A percentile compares a stretch with the other conserved stretches of the same genome.
phyloP scores from a whole-genome alignment of 2,797 vertebrate genomes.

The Lithobates sylvaticus region DNA sequence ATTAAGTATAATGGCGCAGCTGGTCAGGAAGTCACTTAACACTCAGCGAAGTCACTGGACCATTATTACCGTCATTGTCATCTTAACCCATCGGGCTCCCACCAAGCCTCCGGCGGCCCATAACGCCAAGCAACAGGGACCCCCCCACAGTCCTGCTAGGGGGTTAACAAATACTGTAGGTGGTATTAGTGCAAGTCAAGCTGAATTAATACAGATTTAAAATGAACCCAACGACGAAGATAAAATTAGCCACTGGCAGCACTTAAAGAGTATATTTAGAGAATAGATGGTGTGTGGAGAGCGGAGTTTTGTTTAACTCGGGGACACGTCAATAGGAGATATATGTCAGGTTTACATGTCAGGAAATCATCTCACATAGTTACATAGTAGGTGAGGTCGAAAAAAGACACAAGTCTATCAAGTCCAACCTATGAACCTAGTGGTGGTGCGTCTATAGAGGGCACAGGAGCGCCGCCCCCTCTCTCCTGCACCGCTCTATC shows the following conservation, averaged over 20 bases:
- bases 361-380: too few species aligned
- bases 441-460: too few species aligned
- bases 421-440: too few species aligned
- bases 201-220: constrained; percentile 10
- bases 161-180: constrained; percentile 25
- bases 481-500: too few species aligned
- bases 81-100: constrained; percentile 18
- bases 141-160: not conserved
- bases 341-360: too few species aligned
- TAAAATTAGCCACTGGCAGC: constrained; percentile 14
- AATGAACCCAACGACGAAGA: constrained; percentile 3
- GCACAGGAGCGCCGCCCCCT: too few species aligned
- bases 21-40: constrained; percentile 58
- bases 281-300: not conserved
- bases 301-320: too few species aligned
- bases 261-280: not conserved
- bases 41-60: constrained; percentile 48
- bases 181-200: constrained; percentile 23
- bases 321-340: too few species aligned
- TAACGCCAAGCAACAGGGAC: not conserved
- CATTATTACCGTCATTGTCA: constrained; percentile 40
- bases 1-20: constrained; percentile 61
- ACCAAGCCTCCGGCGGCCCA: not conserved
- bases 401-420: too few species aligned
- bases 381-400: too few species aligned